Evolutionary conservation across 2,888 invertebrate species (phyloP).

Genomic region (Drosophila sordidula): DNA sequence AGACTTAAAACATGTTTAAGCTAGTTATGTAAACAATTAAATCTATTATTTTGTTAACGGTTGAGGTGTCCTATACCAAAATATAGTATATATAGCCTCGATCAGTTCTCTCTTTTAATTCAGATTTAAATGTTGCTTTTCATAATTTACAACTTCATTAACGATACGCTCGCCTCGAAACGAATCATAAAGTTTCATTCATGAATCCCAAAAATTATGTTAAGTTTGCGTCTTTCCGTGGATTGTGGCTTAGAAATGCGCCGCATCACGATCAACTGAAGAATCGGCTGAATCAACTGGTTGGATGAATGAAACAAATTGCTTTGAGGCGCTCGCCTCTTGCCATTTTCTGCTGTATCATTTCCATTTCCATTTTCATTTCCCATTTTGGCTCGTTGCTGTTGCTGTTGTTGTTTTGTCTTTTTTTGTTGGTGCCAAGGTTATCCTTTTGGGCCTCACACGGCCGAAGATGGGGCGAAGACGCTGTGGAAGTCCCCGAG

Average conservation of each 20-base stretch:
- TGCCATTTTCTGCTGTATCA: constrained; percentile 70
- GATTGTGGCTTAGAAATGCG: constrained; percentile 52
- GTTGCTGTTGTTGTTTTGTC: no score
- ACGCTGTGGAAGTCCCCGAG: constrained; percentile 39
- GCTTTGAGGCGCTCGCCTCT: constrained; percentile 49
- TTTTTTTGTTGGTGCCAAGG: constrained; percentile 9
- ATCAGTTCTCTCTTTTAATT: constrained; percentile 8
- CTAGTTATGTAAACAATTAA: no score
- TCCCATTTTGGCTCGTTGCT: constrained; percentile 19
- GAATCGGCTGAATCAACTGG: constrained; percentile 24
- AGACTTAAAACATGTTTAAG: no score
- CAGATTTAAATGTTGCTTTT: constrained; percentile 25
- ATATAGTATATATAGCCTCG: no score
- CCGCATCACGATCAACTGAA: constrained; percentile 51
- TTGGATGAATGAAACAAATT: constrained; percentile 73
- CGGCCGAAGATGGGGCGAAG: background rate
- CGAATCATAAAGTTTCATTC: constrained; percentile 66
- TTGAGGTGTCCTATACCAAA: no score
- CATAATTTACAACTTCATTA: constrained; percentile 69
- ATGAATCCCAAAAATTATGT: constrained; percentile 42
- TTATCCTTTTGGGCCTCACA: constrained; percentile 51
- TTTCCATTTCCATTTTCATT: constrained; percentile 58
- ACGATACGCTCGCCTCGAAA: constrained; percentile 38
- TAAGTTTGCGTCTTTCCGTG: background rate
- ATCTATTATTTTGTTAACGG: no score